These are phyloP conservation scores for Chondrosia reniformis DNA, from an alignment of 37 sponge, comb jelly and placozoan species.

Conservation along the genomic window DNA sequence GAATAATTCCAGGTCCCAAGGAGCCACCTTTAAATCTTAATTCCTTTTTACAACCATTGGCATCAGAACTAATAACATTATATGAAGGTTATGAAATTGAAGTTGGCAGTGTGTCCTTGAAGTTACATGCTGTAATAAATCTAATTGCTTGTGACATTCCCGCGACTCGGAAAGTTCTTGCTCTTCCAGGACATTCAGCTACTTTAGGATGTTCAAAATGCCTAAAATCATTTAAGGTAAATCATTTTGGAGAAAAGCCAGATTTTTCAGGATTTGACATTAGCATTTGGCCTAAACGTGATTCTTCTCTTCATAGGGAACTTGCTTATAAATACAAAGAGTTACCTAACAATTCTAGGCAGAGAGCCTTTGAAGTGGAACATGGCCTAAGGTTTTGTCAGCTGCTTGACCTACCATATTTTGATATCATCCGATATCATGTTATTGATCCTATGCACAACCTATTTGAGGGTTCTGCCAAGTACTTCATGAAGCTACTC, in stretches of 20 bases:
- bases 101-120: background rate
- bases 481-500: slow-evolving; percentile 26
- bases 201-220: slow-evolving; percentile 53
- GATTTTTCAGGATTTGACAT: slow-evolving; percentile 46
- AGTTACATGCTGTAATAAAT: slow-evolving; percentile 6
- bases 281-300: slow-evolving; percentile 17
- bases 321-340: background rate
- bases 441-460: slow-evolving; percentile 64
- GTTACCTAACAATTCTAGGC: slow-evolving; percentile 5
- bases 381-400: slow-evolving; percentile 35
- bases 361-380: background rate
- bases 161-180: slow-evolving; percentile 35
- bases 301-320: background rate
- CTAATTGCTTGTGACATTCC: slow-evolving; percentile 42
- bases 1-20: slow-evolving; percentile 49
- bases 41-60: slow-evolving; percentile 25
- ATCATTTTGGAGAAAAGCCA: slow-evolving; percentile 5
- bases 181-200: slow-evolving; percentile 34
- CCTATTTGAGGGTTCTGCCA: slow-evolving; percentile 42
- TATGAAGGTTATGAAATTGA: slow-evolving; percentile 16
- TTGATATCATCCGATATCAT: slow-evolving; percentile 36
- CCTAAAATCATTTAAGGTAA: slow-evolving; percentile 32
- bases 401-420: slow-evolving; percentile 28
- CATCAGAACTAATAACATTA: slow-evolving; percentile 24
- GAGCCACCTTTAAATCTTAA: slow-evolving; percentile 35